Evolutionary conservation across 2,888 invertebrate species (phyloP).

Genomic region (Chalcis sispes): DNA sequence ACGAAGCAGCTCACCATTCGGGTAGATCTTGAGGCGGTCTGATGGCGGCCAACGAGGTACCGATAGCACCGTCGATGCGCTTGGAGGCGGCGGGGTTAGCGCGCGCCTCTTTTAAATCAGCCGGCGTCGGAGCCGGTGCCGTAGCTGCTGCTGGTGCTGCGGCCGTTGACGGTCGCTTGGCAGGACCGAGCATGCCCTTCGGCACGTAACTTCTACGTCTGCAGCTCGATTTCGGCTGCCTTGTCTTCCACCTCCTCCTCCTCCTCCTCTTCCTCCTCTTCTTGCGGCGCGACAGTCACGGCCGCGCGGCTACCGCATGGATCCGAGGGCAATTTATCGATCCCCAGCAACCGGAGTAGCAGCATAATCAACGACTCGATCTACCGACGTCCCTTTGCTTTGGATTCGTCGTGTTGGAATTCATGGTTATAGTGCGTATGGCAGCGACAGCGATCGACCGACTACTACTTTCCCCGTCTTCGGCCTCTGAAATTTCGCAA

Average conservation of each 20-base stretch:
- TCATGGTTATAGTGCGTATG: too few relatives aligned
- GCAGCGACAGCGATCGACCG: too few relatives aligned
- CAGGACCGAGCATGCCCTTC: constrained; percentile 33
- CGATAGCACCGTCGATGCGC: background rate
- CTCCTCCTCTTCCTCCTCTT: background rate
- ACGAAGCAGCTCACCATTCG: constrained; percentile 67
- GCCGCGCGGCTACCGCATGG: constrained; percentile 59
- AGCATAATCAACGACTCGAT: constrained; percentile 56
- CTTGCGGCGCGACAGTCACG: too few relatives aligned
- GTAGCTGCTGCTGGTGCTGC: constrained; percentile 16
- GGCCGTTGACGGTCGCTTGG: constrained; percentile 39
- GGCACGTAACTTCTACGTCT: background rate
- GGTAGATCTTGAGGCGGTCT: constrained; percentile 59
- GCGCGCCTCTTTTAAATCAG: constrained; percentile 5
- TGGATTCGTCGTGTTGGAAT: background rate
- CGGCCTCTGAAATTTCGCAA: background rate
- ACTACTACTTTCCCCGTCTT: background rate
- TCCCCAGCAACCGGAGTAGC: constrained; percentile 67
- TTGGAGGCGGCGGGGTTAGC: background rate
- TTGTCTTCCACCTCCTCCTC: background rate
- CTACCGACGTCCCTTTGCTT: background rate
- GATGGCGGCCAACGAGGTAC: constrained; percentile 41
- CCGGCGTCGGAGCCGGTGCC: constrained; percentile 55
- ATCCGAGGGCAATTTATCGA: constrained; percentile 69
- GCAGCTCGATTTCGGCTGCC: background rate